Evolutionary conservation across 1,140 invertebrate genomes (phyloP).

Genomic region (Stegodyphus mimosarum): DNA sequence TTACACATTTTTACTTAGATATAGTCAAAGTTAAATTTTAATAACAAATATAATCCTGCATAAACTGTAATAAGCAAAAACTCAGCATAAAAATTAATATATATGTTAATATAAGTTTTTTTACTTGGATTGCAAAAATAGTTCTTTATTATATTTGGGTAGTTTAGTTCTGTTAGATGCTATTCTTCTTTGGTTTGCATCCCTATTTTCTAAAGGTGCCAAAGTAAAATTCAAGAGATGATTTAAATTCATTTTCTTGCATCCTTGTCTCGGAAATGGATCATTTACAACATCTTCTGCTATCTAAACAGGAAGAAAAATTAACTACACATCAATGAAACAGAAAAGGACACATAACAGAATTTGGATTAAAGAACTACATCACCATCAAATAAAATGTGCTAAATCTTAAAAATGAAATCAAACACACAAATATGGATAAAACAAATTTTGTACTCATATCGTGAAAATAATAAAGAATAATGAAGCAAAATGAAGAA

Average conservation of each 20-base stretch:
- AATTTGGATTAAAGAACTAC: background rate
- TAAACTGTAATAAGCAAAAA: too few species aligned
- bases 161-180: slow-evolving; percentile 46
- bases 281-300: slow-evolving; percentile 79
- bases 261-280: slow-evolving; percentile 82
- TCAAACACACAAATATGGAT: too few species aligned
- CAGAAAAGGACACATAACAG: background rate
- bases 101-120: slow-evolving; percentile 1
- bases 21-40: too few species aligned
- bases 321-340: background rate
- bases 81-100: too few species aligned
- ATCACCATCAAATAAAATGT: too few species aligned
- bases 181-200: slow-evolving; percentile 7
- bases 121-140: slow-evolving; percentile 93
- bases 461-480: too few species aligned
- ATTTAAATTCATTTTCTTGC: slow-evolving; percentile 91
- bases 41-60: too few species aligned
- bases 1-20: too few species aligned
- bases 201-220: slow-evolving; percentile 75
- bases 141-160: slow-evolving; percentile 86
- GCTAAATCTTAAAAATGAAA: too few species aligned
- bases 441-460: too few species aligned
- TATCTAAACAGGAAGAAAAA: slow-evolving; percentile 68
- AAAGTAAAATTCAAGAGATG: slow-evolving; percentile 87
- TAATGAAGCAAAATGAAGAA: too few species aligned